phyloP scores from a whole-genome alignment of 2,113 vertebrate species.

The Puntigrus tetrazona region DNA sequence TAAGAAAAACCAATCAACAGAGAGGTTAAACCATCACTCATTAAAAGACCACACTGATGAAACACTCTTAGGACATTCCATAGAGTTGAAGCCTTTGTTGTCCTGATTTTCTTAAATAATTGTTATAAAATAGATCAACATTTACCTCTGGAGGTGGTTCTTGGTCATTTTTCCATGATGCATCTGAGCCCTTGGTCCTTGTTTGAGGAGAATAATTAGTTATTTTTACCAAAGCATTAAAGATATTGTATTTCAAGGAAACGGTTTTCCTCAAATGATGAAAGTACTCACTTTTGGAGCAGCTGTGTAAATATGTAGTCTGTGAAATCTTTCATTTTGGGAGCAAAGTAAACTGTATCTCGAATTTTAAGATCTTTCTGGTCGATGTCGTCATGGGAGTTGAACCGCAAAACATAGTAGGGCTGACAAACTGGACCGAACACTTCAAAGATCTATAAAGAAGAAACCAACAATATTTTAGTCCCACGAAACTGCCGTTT shows the following conservation, averaged over 20 bases:
- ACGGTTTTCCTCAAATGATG: neutral
- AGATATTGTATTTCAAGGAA: neutral
- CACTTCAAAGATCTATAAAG: constrained; percentile 92
- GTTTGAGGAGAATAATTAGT: neutral
- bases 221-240: neutral
- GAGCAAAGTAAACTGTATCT: constrained; percentile 85
- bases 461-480: constrained; percentile 21
- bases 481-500: neutral
- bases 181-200: constrained; percentile 91
- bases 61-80: neutral
- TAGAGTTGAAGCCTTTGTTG: neutral
- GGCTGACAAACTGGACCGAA: constrained; percentile 93
- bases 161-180: constrained; percentile 95
- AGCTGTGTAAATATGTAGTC: constrained; percentile 88
- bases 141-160: constrained; percentile 90
- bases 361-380: constrained; percentile 79
- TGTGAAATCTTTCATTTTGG: constrained; percentile 85
- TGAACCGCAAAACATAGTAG: constrained; percentile 89
- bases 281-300: constrained; percentile 72
- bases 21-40: constrained; percentile 9
- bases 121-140: neutral
- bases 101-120: neutral
- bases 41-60: neutral
- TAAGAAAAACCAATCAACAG: neutral
- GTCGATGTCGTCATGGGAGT: constrained; percentile 81